A percentile compares a stretch with the other conserved stretches of the same genome.
Conservation (phyloP, 2,888 invertebrate species). For the Subacronicta megacephala region DNA sequence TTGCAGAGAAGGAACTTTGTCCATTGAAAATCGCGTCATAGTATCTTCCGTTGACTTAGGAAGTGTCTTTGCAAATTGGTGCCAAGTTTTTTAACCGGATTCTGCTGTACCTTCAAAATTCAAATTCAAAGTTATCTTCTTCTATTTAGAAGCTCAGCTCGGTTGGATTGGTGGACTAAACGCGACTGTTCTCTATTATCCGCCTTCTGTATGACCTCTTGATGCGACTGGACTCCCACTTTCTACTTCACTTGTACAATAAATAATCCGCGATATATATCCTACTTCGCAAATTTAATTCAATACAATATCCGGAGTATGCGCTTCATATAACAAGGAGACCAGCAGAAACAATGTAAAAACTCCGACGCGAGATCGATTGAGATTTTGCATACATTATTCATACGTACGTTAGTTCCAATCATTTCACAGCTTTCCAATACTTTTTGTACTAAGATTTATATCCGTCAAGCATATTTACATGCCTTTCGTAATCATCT, state of each 20-base stretch:
- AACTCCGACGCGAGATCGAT: conserved; percentile 42
- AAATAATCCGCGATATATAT: too few species aligned
- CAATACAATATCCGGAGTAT: conserved; percentile 15
- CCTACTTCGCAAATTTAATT: not conserved
- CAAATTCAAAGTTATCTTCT: too few species aligned
- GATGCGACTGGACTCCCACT: too few species aligned
- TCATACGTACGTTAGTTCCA: conserved; percentile 56
- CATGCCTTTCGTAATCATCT: conserved; percentile 45
- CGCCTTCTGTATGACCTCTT: too few species aligned
- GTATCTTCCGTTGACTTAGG: too few species aligned
- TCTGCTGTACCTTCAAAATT: too few species aligned
- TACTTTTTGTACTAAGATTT: conserved; percentile 46
- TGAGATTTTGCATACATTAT: conserved; percentile 52
- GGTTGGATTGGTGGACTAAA: too few species aligned
- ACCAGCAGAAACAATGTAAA: conserved; percentile 40
- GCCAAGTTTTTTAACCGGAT: too few species aligned
- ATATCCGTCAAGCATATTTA: conserved; percentile 53
- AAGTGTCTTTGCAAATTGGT: too few species aligned
- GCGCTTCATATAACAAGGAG: conserved; percentile 44
- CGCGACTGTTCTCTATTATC: too few species aligned
- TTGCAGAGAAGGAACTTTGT: not conserved
- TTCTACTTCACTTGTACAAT: too few species aligned
- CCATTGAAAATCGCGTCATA: not conserved
- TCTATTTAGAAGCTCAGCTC: too few species aligned
- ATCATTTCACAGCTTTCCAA: conserved; percentile 62